Evolutionary conservation across 1,140 invertebrate species (phyloP), one percentile per base, ranked within the genome.

Genomic region (Lethrus apterus): DNA sequence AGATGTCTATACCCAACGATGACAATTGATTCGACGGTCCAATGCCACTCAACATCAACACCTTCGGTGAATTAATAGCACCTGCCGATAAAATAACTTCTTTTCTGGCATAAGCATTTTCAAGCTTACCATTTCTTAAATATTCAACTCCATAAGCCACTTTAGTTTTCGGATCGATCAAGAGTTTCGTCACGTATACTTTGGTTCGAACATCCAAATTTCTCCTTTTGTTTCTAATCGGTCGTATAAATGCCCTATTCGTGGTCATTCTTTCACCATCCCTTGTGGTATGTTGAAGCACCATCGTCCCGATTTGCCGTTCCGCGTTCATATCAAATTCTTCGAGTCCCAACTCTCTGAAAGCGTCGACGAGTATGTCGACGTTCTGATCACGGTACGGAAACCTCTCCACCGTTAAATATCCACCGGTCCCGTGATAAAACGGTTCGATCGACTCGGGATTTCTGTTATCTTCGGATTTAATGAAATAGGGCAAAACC

Each of bases 81-180:
- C 85, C 86, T 30, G 75, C 76, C 42, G 79, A 81, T 17, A 87
- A 45, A 50, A 88, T 84, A 1, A 89, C 77, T 69, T 89, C 86
- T 60, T 80, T 84, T 31, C 54, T 70, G 0, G 75, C 77, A 11
- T 59, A 40, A n/a, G 62, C 74, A 10, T 56, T 56, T 31, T 71
- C 70, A 1, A 71, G 65, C 26, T 68, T 67, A 21, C 62, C 69
- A 30, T 65, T 71, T 43, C 68, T 63, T 4, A 70, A 54, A 51
- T 79, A 82, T 57, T 80, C 76, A 2, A 91, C 76, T 2, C 85
- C 87, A 38, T 73, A 71, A 1, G 86, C 85, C 31, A 64, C 64
- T 59, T 84, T 86, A 1, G 74, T 78, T 7, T 67, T 48, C 0
- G 69, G 70, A 66, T 93, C 80, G 54, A 93, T 84, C 1, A 89